These are phyloP conservation scores for Coracopsis vasa DNA, from an alignment of 2,113 vertebrate species.

Conservation along the genomic window DNA sequence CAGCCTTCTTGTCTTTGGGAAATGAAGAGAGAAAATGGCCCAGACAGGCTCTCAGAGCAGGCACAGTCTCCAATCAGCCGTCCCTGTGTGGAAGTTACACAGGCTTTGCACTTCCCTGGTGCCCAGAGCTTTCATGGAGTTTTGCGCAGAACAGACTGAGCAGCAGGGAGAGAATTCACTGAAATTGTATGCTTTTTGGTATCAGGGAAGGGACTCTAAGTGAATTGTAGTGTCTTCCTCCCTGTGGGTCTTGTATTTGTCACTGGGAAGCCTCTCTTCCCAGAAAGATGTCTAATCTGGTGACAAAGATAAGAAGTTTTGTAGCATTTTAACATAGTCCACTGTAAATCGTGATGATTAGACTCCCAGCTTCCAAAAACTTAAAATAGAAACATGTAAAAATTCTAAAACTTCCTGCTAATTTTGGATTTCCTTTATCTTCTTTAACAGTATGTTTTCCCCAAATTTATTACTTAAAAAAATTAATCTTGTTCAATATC, in stretches of 20 bases:
- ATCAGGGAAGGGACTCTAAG: background rate
- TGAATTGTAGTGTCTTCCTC: background rate
- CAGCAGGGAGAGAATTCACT: background rate
- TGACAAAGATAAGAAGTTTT: background rate
- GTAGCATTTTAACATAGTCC: background rate
- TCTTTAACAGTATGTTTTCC: background rate
- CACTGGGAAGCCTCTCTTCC: background rate
- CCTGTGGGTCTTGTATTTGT: accelerated
- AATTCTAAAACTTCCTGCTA: background rate
- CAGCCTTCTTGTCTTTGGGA: background rate
- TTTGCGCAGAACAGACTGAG: background rate
- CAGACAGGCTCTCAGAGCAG: background rate
- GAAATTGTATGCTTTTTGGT: background rate
- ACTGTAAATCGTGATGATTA: background rate
- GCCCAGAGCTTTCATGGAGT: background rate
- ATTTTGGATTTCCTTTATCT: background rate
- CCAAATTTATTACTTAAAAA: background rate
- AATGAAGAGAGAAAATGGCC: background rate
- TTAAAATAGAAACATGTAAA: background rate
- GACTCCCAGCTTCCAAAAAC: background rate
- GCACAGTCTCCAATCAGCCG: background rate
- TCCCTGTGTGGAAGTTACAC: accelerated
- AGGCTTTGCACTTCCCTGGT: background rate
- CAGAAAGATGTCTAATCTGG: background rate
- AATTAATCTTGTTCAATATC: background rate